Conservation (phyloP, 1,140 invertebrate species). For the Drosophila obscura region DNA sequence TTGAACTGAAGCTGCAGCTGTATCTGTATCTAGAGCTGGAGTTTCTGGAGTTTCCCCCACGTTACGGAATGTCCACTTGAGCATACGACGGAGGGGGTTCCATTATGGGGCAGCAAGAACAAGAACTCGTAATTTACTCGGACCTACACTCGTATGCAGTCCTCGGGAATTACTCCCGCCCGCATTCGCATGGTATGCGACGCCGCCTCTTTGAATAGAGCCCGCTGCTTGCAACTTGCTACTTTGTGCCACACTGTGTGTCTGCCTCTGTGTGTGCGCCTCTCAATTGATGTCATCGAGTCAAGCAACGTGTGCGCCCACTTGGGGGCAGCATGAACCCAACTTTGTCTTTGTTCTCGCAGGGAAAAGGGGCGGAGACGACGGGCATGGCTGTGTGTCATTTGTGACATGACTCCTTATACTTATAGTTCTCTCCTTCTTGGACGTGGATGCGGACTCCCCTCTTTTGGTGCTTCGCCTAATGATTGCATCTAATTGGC, state of each 20-base stretch:
- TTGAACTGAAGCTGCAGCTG: too few relatives aligned
- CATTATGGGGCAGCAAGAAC: slow-evolving; percentile 32
- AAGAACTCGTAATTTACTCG: slow-evolving; percentile 31
- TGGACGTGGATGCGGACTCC: neutral
- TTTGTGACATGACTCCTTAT: slow-evolving; percentile 35
- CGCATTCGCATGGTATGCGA: slow-evolving; percentile 30
- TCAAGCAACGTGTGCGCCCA: slow-evolving; percentile 21
- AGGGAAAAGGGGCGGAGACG: slow-evolving; percentile 13
- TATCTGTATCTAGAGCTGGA: neutral
- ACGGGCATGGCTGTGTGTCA: slow-evolving; percentile 39
- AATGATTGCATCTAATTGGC: slow-evolving; percentile 81
- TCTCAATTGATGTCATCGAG: slow-evolving; percentile 57
- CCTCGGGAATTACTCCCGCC: slow-evolving; percentile 32
- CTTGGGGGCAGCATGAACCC: slow-evolving; percentile 10
- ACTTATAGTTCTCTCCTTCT: neutral
- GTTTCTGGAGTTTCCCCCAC: neutral
- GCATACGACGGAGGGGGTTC: slow-evolving; percentile 11
- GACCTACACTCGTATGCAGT: neutral
- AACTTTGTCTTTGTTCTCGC: slow-evolving; percentile 58
- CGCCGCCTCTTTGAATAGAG: slow-evolving; percentile 5
- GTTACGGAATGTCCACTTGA: slow-evolving; percentile 40
- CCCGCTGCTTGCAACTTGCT: neutral
- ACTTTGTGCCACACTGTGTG: neutral
- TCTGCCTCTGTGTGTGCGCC: neutral
- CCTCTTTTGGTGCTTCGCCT: slow-evolving; percentile 10